These are phyloP conservation scores for Heteractis magnifica DNA, from an alignment of 92 coral and sea anemone genomes.

Conservation along the genomic window DNA sequence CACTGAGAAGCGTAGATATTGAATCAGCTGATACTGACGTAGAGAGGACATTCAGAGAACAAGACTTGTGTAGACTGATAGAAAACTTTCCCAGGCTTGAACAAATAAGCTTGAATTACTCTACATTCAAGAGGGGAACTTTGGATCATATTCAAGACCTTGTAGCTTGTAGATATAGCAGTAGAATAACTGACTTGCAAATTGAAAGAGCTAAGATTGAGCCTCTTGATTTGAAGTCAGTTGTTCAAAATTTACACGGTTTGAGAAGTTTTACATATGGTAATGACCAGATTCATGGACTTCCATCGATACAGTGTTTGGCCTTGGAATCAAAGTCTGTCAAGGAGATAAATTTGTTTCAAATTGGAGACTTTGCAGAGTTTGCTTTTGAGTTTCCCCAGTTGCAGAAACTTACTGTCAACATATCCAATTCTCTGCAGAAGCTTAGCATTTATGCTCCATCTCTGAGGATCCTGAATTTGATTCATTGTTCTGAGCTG, in stretches of 20 bases:
- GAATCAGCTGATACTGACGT: slow-evolving; percentile 44
- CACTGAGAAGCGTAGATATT: slow-evolving; percentile 46
- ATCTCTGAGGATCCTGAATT: slow-evolving; percentile 54
- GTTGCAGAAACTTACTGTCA: slow-evolving; percentile 50
- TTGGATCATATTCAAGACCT: slow-evolving; percentile 43
- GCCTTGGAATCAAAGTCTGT: slow-evolving; percentile 57
- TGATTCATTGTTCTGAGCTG: slow-evolving; percentile 67
- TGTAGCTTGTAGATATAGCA: slow-evolving; percentile 44
- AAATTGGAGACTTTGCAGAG: slow-evolving; percentile 79
- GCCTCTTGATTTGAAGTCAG: slow-evolving; percentile 47
- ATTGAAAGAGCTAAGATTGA: slow-evolving; percentile 69
- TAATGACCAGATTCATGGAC: slow-evolving; percentile 74
- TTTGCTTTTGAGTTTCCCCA: slow-evolving; percentile 47
- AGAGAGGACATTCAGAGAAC: slow-evolving; percentile 33
- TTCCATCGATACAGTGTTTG: slow-evolving; percentile 70
- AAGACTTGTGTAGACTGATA: slow-evolving; percentile 50
- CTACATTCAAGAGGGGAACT: slow-evolving; percentile 49
- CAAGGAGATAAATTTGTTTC: slow-evolving; percentile 58
- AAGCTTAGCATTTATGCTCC: slow-evolving; percentile 59
- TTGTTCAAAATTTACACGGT: slow-evolving; percentile 45
- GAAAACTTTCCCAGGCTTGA: slow-evolving; percentile 63
- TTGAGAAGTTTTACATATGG: slow-evolving; percentile 63
- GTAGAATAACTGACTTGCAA: slow-evolving; percentile 53
- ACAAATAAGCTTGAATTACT: slow-evolving; percentile 56
- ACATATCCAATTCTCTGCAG: slow-evolving; percentile 56